Conservation (phyloP, 1,140 invertebrate species). For the Conus betulinus region DNA sequence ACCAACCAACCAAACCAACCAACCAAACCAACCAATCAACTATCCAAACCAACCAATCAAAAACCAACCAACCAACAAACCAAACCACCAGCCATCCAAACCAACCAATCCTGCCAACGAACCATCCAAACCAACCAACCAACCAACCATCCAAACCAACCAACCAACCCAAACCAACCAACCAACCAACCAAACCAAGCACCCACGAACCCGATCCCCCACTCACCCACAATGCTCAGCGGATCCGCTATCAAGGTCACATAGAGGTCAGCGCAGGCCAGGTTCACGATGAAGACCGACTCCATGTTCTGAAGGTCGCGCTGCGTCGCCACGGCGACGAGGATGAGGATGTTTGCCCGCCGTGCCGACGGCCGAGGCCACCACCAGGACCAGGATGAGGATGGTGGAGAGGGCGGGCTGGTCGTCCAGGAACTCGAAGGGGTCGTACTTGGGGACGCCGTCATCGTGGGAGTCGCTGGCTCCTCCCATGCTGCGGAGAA, state of each 20-base stretch:
- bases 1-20: no score
- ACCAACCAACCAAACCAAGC: no score
- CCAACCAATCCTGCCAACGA: not conserved
- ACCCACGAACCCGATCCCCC: not conserved
- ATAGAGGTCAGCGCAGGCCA: constrained; percentile 55
- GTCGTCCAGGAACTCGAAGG: constrained; percentile 31
- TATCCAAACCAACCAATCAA: no score
- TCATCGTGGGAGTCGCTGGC: not conserved
- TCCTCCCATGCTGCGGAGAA: not conserved
- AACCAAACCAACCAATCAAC: no score
- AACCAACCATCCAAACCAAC: no score
- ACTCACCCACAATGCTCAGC: constrained; percentile 56
- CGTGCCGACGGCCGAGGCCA: constrained; percentile 45
- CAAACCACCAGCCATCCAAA: no score
- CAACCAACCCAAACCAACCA: no score
- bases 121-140: no score
- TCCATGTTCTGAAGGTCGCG: constrained; percentile 43
- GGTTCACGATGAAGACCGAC: constrained; percentile 56
- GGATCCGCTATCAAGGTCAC: constrained; percentile 48
- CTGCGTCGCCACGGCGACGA: constrained; percentile 42
- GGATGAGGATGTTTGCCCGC: constrained; percentile 55
- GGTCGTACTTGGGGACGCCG: not conserved
- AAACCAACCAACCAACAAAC: no score
- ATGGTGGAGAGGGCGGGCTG: constrained; percentile 46
- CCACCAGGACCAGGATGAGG: constrained; percentile 39